Base-by-base conservation (phyloP, 2,888 invertebrate species). In the Ctena decussata region DNA sequence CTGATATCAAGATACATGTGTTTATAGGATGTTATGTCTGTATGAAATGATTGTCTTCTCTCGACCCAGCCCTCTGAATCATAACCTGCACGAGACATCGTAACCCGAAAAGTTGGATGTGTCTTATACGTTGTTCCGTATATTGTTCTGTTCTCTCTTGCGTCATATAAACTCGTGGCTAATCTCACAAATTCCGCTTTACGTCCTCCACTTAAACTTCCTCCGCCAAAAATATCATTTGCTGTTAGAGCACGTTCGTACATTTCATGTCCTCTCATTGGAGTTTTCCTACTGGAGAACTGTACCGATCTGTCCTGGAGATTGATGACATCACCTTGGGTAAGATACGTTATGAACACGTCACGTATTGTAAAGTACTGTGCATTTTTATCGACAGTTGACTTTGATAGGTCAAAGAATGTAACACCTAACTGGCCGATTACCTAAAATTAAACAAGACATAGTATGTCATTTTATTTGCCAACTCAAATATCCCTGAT, bases 101-200 rank as follows among this genome's bases (percentile, higher is more conserved):
- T 80, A 0, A 93, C 91, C 18, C 82, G 75, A 80, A 92, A 93
- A n/a, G 57, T 80, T 11, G 93, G 92, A 60, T 80, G 44, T 18
- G 35, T 65, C 44, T 92, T 90, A 39, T 89, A 74, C 6, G 92
- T 91, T 12, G 77, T 84, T 2, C 93, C 93, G 49, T 87, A 86
- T 0, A 91, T 88, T 1, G 44, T 80, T 30, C 74, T 80, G 70
- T 90, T 86, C 21, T 80, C 21, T 30, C 80, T 77, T 0, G 92
- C 82, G 70, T 93, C 92, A 76, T 91, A 92, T 5, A 92, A 70
- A 80, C 92, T 91, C 0, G 91, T 85, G 0, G 93, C 91, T 24
- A 90, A 88, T 72, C 90, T 80, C 11, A 87, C 82, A 78, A 91
- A 93, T 78, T 92, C 92, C 0, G 91, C 81, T 76, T 92, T 91